Evolutionary conservation across 2,113 vertebrate genomes (phyloP).

Genomic region (Azemiops feae): DNA sequence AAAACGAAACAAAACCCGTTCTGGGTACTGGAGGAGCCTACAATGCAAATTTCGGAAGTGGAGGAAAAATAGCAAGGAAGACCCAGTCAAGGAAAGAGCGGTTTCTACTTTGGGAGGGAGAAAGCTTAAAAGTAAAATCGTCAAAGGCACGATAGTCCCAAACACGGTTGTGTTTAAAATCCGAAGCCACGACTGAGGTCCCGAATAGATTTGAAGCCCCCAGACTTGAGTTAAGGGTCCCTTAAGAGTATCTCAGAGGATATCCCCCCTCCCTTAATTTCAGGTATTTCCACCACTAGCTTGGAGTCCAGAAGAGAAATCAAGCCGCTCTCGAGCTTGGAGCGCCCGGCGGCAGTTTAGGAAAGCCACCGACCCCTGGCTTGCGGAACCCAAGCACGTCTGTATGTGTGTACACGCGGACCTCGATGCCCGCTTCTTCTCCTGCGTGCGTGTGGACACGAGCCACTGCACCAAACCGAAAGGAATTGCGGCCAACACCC

Average conservation of each 20-base stretch:
- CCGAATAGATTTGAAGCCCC: too few species aligned
- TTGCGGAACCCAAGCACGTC: neutral
- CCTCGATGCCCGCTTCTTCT: neutral
- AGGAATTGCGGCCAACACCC: neutral
- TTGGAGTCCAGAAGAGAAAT: neutral
- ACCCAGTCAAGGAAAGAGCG: too few species aligned
- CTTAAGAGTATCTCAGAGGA: neutral
- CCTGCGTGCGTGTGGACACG: neutral
- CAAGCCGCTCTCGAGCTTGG: neutral
- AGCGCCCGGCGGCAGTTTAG: neutral
- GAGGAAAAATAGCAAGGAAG: neutral
- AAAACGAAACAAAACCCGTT: neutral
- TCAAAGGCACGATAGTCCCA: neutral
- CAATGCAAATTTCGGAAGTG: neutral
- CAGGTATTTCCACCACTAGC: neutral
- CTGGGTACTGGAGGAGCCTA: too few species aligned
- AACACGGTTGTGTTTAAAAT: neutral
- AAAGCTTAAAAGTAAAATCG: neutral
- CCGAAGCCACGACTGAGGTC: neutral
- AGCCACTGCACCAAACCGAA: neutral
- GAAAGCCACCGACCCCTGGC: neutral
- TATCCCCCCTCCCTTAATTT: neutral
- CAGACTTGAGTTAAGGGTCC: too few species aligned
- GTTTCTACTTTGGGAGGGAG: neutral
- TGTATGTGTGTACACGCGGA: too few species aligned